Evolutionary conservation across 2,113 vertebrate genomes (phyloP).

Genomic region (Globicephala melas): DNA sequence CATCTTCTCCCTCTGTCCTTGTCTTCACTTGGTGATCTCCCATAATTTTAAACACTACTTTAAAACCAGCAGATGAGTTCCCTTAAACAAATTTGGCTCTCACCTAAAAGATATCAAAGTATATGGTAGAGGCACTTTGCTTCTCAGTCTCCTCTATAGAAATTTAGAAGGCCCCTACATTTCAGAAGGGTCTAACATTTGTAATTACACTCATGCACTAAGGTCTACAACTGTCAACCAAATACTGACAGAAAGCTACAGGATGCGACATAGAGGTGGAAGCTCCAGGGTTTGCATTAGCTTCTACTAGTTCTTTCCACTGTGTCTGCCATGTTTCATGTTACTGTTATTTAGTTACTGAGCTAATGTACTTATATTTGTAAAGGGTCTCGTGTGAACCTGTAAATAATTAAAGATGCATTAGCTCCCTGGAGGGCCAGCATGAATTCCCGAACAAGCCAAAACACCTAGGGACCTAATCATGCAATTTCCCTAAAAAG

Average conservation of each 20-base stretch:
- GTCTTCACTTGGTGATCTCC: not conserved
- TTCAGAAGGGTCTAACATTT: not conserved
- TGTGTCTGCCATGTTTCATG: not conserved
- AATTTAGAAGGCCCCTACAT: not conserved
- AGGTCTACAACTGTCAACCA: not conserved
- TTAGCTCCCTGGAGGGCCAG: slow-evolving; percentile 36
- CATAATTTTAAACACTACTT: not conserved
- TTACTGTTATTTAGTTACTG: not conserved
- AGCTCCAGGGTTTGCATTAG: not conserved
- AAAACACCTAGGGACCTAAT: not conserved
- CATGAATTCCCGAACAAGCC: not conserved
- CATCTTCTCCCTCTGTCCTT: not conserved
- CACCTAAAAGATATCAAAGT: not conserved
- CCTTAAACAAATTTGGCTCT: not conserved
- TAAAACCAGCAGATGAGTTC: not conserved
- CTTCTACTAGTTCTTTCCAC: not conserved
- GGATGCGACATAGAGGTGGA: not conserved
- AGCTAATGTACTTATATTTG: not conserved
- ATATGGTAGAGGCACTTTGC: not conserved
- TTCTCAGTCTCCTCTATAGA: not conserved
- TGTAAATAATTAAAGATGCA: slow-evolving; percentile 59
- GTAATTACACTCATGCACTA: not conserved
- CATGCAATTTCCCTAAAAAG: slow-evolving; percentile 35
- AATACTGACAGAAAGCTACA: not conserved
- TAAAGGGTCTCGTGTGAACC: slow-evolving; percentile 17